Base-by-base conservation (phyloP, 2,888 invertebrate genomes). In the Schizaphis graminum region DNA sequence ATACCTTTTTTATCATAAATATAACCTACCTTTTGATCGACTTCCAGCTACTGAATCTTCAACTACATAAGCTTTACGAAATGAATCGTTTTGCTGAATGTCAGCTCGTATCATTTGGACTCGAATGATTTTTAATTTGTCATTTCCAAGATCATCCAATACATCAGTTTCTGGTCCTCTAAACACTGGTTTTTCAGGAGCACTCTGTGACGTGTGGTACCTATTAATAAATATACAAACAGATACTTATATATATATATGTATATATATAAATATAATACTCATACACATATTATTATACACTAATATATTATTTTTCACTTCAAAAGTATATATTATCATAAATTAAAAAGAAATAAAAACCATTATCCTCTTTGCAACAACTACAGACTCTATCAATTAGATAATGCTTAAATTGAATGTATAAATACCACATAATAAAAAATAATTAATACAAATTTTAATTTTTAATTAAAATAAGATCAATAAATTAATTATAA, bases 121-220 rank as follows among this genome's bases (percentile, higher is more conserved):
- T 21, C 86, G 49, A 86, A 94, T 94, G 24, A 53, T 86, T 94
- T 94, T 94, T 61, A 94, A 67, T 91, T 94, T 94, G 41, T 94
- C 94, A 61, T 94, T 91, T 67, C 61, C 94, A 5, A 94, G 86
- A 24, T 91, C 94, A 53, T 61, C 91, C 21, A 94, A 91, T 61
- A 94, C 94, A 91, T 94, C 94, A 94, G 94, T 94, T 86, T 94
- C 94, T 47, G 94, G 94, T 61, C 94, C 94, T 94, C 94, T 91
- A 94, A 94, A 94, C 67, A 86, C 53, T 7, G 94, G 94, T 53
- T 94, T 94, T 53, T 94, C 94, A 24, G 86, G 90, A 94, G 61
- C 86, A 94, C 61, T 67, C 85, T 93, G 93, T 61, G 94, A 61
- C 61, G 77, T 67, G 41, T 93, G 93, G 21, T 94, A 91, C 86